These are phyloP conservation scores for Anastatus disparis DNA, from an alignment of 1,140 invertebrate genomes.

Conservation along the genomic window DNA sequence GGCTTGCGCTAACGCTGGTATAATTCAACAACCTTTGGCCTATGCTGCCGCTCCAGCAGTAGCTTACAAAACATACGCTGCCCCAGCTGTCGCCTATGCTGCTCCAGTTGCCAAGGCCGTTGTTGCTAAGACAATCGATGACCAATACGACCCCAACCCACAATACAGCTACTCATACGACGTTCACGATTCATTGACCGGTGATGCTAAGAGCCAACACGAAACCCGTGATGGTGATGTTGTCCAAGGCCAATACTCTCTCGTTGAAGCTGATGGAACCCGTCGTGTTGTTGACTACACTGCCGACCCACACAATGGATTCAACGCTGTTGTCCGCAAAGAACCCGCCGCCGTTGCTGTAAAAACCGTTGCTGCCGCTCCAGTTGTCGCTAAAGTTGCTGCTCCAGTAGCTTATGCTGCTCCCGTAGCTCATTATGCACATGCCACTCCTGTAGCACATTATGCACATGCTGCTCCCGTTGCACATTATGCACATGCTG, in stretches of 20 bases:
- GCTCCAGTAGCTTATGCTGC: constrained; percentile 39
- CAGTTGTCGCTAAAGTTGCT: constrained; percentile 55
- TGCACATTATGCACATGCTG: constrained; percentile 37
- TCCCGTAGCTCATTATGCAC: too few species aligned
- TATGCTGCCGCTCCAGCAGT: neutral
- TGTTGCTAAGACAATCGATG: constrained; percentile 26
- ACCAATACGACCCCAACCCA: constrained; percentile 46
- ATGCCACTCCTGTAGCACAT: neutral
- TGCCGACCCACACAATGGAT: constrained; percentile 68
- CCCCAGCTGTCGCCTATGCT: neutral
- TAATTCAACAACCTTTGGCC: neutral
- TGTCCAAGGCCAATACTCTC: constrained; percentile 70
- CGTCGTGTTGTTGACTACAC: constrained; percentile 73
- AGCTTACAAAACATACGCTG: constrained; percentile 29
- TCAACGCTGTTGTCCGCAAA: constrained; percentile 71
- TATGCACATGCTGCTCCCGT: constrained; percentile 10
- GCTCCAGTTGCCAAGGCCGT: constrained; percentile 25
- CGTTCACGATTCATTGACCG: constrained; percentile 66
- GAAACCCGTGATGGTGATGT: constrained; percentile 68
- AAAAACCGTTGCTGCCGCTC: constrained; percentile 39
- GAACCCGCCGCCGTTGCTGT: constrained; percentile 61
- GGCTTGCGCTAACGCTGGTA: constrained; percentile 58
- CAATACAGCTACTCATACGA: constrained; percentile 69
- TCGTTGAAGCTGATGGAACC: constrained; percentile 77
- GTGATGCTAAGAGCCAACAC: constrained; percentile 67